Evolutionary conservation across 2,888 invertebrate genomes (phyloP).

Genomic region (Liodrosophila aerea): DNA sequence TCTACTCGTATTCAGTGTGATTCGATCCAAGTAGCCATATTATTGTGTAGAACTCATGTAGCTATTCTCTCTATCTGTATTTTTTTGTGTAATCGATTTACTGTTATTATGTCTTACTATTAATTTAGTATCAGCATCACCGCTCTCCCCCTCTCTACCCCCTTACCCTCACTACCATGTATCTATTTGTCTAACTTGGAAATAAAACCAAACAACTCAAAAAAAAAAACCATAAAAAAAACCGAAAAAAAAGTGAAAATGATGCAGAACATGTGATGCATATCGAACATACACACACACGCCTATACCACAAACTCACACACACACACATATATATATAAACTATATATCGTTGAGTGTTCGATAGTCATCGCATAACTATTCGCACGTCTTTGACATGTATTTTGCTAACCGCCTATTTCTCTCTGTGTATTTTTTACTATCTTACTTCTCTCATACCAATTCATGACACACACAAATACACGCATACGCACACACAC

Average conservation of each 20-base stretch:
- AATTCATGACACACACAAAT: slow-evolving; percentile 26
- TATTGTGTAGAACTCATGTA: slow-evolving; percentile 39
- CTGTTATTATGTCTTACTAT: slow-evolving; percentile 16
- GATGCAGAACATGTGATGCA: slow-evolving; percentile 29
- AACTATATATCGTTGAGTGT: slow-evolving; percentile 24
- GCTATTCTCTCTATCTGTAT: slow-evolving; percentile 29
- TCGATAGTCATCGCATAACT: slow-evolving; percentile 50
- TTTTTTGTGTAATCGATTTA: slow-evolving; percentile 5
- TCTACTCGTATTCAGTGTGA: slow-evolving; percentile 60
- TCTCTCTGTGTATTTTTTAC: slow-evolving; percentile 71
- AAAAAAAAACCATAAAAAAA: slow-evolving; percentile 11
- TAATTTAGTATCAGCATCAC: slow-evolving; percentile 27
- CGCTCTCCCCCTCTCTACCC: slow-evolving; percentile 16
- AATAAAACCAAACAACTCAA: slow-evolving; percentile 38
- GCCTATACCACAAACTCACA: slow-evolving; percentile 6
- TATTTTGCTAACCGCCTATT: slow-evolving; percentile 70
- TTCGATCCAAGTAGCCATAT: slow-evolving; percentile 60
- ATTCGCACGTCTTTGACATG: slow-evolving; percentile 57
- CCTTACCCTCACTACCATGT: slow-evolving; percentile 27
- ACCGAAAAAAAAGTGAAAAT: slow-evolving; percentile 19
- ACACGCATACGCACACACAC: slow-evolving; percentile 24
- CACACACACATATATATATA: neutral
- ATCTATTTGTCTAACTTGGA: slow-evolving; percentile 67
- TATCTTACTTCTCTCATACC: slow-evolving; percentile 54
- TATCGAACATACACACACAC: slow-evolving; percentile 34